Conservation (phyloP, 2,113 vertebrate genomes). For the Rhynchopsitta pachyrhyncha region DNA sequence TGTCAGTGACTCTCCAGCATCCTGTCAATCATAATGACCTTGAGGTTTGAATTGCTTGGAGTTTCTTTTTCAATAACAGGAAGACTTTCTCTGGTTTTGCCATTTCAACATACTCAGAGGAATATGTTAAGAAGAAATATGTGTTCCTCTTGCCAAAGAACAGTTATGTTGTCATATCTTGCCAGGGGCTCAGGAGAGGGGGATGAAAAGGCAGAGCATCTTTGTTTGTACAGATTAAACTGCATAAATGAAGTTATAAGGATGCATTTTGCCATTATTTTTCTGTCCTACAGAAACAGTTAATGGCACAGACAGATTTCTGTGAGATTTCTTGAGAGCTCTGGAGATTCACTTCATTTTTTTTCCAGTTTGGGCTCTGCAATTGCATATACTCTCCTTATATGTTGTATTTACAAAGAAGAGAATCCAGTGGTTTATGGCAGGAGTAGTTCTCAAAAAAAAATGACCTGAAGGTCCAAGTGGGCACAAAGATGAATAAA, state of each 20-base stretch:
- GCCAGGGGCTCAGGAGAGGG: background rate
- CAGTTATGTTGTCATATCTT: background rate
- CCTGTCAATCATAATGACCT: slow-evolving; percentile 21
- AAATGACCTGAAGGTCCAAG: background rate
- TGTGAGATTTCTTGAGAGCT: background rate
- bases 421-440: background rate
- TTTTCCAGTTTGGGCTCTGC: background rate
- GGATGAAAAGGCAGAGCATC: background rate
- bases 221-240: background rate
- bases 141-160: background rate
- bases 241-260: background rate
- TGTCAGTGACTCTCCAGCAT: background rate
- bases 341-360: background rate
- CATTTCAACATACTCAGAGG: background rate
- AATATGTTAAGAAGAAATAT: background rate
- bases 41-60: background rate
- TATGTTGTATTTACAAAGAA: background rate
- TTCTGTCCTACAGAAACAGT: background rate
- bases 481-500: background rate
- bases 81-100: background rate
- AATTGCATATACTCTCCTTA: background rate
- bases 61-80: background rate
- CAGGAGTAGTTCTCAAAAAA: background rate
- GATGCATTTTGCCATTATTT: background rate
- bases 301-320: background rate